Evolutionary conservation across 2,888 invertebrate species (phyloP), one percentile per base, ranked within the genome.

Genomic region (Taenaris catops): DNA sequence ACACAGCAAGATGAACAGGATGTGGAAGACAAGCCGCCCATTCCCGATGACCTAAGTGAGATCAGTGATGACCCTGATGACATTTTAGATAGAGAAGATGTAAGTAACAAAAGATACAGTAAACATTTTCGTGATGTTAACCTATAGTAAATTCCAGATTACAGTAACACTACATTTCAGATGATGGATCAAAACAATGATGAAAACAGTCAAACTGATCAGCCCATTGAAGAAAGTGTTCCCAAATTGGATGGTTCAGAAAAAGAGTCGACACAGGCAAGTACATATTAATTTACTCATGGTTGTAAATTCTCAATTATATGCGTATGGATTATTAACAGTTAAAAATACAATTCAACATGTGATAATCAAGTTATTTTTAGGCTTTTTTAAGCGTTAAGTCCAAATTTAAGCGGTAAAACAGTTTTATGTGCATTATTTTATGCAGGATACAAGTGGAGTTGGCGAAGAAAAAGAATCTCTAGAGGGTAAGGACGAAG

Each of bases 21-120:
- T 49, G 62, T 76, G 43, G 67, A 89, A 42, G 87, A 89, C 51
- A 66, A 87, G 63, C 70, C 89, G 62, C 69, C 89, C 46, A 76
- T 92, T 58, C 86, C 91, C 51, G 90, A 92, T 58, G 93, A 94
- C 65, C 89, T 96, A 6, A 96, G 95, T 69, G 96, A 96, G 74
- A 95, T 96, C 42, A 95, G 95, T 62, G 95, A 95, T 55, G 95
- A 95, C 70, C 94, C 95, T 33, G 95, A 95, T 69, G 96, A 96
- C 56, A 95, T 96, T 58, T 87, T 95, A 2, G 93, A 95, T 47
- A 91, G 93, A 74, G 93, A 92, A 56, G 94, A 95, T 67, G 89
- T 87, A 60, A 73, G 74, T 52, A 8, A 8, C 14, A 23, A 14
- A 23, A n/a, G 25, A 7, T 2, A 24, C 5, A 14, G 25, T 20